Percentiles rank a stretch among this genome's conserved stretches.
phyloP scores from a whole-genome alignment of 2,113 vertebrate genomes.

The Lepus timidus region DNA sequence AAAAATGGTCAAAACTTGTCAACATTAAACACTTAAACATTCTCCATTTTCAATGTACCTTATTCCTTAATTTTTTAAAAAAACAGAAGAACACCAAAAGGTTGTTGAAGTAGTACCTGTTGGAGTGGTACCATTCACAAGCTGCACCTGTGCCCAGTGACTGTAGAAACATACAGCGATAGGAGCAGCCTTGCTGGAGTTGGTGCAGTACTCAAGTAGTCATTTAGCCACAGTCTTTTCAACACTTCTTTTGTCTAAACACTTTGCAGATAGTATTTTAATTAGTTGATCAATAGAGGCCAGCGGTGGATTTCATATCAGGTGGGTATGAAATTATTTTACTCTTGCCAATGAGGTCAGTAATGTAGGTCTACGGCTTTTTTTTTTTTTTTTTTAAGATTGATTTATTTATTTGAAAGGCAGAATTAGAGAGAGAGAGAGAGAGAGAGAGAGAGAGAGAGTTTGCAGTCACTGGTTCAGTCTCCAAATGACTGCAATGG shows the following conservation, averaged over 20 bases:
- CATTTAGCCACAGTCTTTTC: not conserved
- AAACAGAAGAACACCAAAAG: not conserved
- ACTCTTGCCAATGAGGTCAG: not conserved
- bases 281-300: not conserved
- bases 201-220: not conserved
- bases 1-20: not conserved
- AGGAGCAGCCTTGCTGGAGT: not conserved
- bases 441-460: too few relatives aligned
- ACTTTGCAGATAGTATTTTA: not conserved
- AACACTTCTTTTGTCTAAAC: not conserved
- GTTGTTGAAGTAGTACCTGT: not conserved
- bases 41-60: not conserved
- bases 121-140: not conserved
- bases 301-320: not conserved
- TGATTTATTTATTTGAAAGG: too few relatives aligned
- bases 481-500: too few relatives aligned
- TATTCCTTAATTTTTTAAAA: not conserved
- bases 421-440: too few relatives aligned
- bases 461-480: too few relatives aligned
- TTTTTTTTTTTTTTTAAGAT: not conserved
- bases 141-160: not conserved
- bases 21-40: not conserved
- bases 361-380: not conserved
- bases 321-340: not conserved
- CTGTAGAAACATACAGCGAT: accelerated